phyloP scores from a whole-genome alignment of 1,140 invertebrate species.

The Tribolium castaneum region DNA sequence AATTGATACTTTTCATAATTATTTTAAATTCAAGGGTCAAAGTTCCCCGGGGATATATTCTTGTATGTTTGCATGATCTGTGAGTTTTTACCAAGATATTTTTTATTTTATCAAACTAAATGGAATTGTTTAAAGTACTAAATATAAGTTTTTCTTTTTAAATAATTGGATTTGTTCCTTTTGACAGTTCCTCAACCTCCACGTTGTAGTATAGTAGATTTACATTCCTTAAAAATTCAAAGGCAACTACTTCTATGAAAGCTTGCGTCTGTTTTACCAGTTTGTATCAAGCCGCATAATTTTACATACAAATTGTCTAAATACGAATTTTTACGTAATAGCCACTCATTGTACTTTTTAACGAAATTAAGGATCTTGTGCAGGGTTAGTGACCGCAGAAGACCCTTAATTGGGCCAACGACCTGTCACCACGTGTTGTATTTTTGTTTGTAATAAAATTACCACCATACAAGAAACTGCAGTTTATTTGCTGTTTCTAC shows the following conservation, averaged over 20 bases:
- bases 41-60: neutral
- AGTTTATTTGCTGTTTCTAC: slow-evolving; percentile 1
- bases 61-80: slow-evolving; percentile 28
- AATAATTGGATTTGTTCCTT: slow-evolving; percentile 12
- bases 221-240: slow-evolving; percentile 42
- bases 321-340: slow-evolving; percentile 19
- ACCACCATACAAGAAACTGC: neutral
- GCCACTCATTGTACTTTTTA: slow-evolving; percentile 30
- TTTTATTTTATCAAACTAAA: slow-evolving; percentile 14
- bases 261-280: slow-evolving; percentile 28
- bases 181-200: slow-evolving; percentile 16
- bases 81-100: slow-evolving; percentile 12
- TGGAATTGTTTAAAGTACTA: slow-evolving; percentile 3
- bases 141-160: slow-evolving; percentile 29
- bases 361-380: slow-evolving; percentile 18
- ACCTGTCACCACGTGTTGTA: slow-evolving; percentile 2
- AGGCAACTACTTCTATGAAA: slow-evolving; percentile 50
- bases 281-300: slow-evolving; percentile 18
- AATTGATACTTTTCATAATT: neutral
- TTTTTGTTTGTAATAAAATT: slow-evolving; percentile 18
- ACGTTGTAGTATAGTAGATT: neutral
- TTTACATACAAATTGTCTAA: neutral
- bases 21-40: neutral
- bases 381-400: neutral
- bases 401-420: slow-evolving; percentile 3